Conservation (phyloP, 2,797 vertebrate genomes). For the Enteromius paludinosus region DNA sequence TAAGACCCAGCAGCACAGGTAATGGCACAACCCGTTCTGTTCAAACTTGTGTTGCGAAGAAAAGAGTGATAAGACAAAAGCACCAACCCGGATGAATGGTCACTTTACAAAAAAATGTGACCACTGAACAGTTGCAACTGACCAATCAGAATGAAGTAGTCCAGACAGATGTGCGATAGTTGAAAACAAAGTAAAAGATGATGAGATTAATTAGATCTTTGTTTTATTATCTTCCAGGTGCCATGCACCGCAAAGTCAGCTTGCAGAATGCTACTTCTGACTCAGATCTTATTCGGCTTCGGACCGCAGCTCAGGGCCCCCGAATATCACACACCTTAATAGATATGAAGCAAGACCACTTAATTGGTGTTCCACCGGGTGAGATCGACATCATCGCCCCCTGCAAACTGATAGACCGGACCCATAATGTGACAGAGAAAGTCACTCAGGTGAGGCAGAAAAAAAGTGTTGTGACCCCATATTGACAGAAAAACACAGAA, state of each 20-base stretch:
- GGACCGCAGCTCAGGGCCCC: slow-evolving; percentile 81
- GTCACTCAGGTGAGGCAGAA: slow-evolving; percentile 85
- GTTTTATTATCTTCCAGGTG: slow-evolving; percentile 66
- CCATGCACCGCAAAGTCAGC: slow-evolving; percentile 77
- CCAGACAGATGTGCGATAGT: neutral
- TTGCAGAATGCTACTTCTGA: slow-evolving; percentile 84
- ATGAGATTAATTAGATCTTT: neutral
- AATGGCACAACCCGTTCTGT: neutral
- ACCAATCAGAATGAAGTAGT: neutral
- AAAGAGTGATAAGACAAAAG: neutral
- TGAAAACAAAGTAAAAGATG: neutral
- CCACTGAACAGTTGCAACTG: neutral
- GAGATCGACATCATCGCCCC: slow-evolving; percentile 88
- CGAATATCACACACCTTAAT: slow-evolving; percentile 84
- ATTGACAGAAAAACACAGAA: no score
- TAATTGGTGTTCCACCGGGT: slow-evolving; percentile 76
- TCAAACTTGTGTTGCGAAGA: neutral
- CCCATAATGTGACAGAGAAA: slow-evolving; percentile 91
- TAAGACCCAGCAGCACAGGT: slow-evolving; percentile 77
- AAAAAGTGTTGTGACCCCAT: neutral
- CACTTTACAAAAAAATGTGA: neutral
- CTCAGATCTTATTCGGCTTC: slow-evolving; percentile 81
- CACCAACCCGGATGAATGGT: neutral
- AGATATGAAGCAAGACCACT: slow-evolving; percentile 82
- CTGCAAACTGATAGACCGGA: slow-evolving; percentile 87